Evolutionary conservation across 2,797 vertebrate genomes (phyloP), one percentile per base, ranked within the genome.

Genomic region (Odontamblyopus lacepedii): DNA sequence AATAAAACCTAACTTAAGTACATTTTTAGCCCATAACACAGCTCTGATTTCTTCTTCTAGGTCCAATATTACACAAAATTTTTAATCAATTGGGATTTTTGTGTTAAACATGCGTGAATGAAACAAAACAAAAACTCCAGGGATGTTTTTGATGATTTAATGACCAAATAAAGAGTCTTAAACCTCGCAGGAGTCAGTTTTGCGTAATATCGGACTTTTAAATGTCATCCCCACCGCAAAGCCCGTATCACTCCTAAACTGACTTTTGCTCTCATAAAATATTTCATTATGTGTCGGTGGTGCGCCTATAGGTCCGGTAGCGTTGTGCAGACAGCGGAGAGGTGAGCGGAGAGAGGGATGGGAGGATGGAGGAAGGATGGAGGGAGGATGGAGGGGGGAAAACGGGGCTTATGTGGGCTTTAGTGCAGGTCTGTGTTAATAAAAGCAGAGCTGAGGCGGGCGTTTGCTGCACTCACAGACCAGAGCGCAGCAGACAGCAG

Each of bases 381-480:
- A 23, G 23, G 23, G 23, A 23, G 23, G 23, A 23, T 23, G 23
- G 23, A 23, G 30, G 30, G 2, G 35, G 35, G 5, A 7, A 8
- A 8, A 38, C 12, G 23, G 23, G 63, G 63, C 63, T 41, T 41
- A 63, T 29, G 63, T 65, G 63, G 41, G 63, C 63, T 65, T 65
- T 65, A 65, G 41, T 18, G 30, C 19, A 23, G 27, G 57, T 1
- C 62, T 11, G 63, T 48, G 63, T 65, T 65, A 65, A 65, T 65
- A 65, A 65, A 63, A 71, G 51, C 60, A 50, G 59, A 41, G 62
- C 27, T 60, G 71, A 66, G 71, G 26, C 32, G 35, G 15, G 26
- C 41, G 23, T 65, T 44, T 65, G 63, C 15, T 41, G 8, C 41
- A 12, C 41, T 41, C 41, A 41, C 41, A 41, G 8, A 41, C 41